Evolutionary conservation across 1,140 invertebrate genomes (phyloP).

Genomic region (Brachionus angularis): DNA sequence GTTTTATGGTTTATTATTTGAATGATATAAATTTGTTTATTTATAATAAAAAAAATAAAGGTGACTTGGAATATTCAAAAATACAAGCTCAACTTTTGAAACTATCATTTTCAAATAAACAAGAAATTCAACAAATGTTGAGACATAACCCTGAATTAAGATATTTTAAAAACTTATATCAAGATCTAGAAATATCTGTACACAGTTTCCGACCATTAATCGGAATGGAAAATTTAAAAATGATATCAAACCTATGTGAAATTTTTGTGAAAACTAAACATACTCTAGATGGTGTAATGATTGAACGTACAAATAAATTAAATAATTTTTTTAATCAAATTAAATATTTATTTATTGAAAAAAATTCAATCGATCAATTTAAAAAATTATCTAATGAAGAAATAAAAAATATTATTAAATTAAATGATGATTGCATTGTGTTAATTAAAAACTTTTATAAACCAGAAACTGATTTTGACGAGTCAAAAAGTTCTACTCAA

Average conservation of each 20-base stretch:
- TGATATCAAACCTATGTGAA: background rate
- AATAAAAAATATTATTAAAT: background rate
- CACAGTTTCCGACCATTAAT: background rate
- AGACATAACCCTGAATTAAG: background rate
- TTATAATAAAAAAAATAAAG: too few relatives aligned
- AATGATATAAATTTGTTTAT: background rate
- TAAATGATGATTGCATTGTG: background rate
- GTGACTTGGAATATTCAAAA: too few relatives aligned
- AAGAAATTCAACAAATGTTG: background rate
- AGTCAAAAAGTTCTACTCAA: too few relatives aligned
- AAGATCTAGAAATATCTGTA: background rate
- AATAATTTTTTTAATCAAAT: too few relatives aligned
- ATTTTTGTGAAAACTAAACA: too few relatives aligned
- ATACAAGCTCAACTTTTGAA: too few relatives aligned
- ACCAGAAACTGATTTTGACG: background rate
- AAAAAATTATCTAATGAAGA: conserved; percentile 1
- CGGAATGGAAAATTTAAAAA: background rate
- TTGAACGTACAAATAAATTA: too few relatives aligned
- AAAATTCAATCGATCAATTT: background rate
- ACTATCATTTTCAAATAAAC: background rate
- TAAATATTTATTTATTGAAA: background rate
- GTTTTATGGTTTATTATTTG: background rate
- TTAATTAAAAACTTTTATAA: background rate
- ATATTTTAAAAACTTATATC: background rate
- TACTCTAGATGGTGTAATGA: too few relatives aligned